A percentile compares a stretch with the other conserved stretches of the same genome.
Evolutionary conservation across 2,888 invertebrate genomes (phyloP).

Genomic region (Pachymerium ferrugineum): DNA sequence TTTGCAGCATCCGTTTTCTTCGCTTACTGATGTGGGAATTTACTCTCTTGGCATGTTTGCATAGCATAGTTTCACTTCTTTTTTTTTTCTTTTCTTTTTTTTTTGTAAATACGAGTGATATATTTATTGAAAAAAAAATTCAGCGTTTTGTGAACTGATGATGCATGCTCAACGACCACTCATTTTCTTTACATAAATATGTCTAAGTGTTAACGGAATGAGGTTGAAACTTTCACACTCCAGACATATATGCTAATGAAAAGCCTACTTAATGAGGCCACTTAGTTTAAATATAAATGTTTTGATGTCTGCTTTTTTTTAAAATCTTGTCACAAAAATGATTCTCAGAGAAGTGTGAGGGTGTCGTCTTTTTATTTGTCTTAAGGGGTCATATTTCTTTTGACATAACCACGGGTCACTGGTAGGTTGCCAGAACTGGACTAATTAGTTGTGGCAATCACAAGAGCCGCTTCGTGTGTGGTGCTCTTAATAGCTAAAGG

Average conservation of each 20-base stretch:
- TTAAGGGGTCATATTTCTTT: constrained; percentile 5
- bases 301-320: neutral
- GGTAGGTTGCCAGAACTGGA: neutral
- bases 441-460: neutral
- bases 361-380: neutral
- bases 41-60: neutral
- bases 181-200: too few relatives aligned
- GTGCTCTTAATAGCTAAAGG: constrained; percentile 1
- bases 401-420: constrained; percentile 6
- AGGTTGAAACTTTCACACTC: too few relatives aligned
- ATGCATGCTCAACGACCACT: too few relatives aligned
- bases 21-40: neutral
- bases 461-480: constrained; percentile 19
- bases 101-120: too few relatives aligned
- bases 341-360: neutral
- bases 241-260: too few relatives aligned
- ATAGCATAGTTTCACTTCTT: too few relatives aligned
- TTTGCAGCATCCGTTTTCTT: neutral
- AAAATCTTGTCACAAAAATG: neutral
- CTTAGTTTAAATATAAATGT: neutral
- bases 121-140: too few relatives aligned
- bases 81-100: too few relatives aligned
- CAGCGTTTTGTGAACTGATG: too few relatives aligned
- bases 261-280: too few relatives aligned
- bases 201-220: too few relatives aligned